Conservation (phyloP, 2,113 vertebrate species). For the Suncus etruscus region DNA sequence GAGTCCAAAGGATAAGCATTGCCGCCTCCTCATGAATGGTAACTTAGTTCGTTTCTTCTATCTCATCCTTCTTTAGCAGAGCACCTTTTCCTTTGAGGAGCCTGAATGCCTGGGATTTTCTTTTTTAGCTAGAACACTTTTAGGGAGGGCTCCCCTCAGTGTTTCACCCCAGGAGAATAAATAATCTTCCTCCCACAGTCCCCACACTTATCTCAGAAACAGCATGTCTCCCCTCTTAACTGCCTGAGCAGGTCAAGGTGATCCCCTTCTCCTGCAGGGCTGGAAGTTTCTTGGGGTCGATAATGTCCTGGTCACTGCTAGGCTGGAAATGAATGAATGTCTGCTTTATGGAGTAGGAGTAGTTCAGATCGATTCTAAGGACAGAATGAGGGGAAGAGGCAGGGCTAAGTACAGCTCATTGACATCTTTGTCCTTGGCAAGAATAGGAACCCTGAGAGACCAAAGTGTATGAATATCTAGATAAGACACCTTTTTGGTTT, state of each 20-base stretch:
- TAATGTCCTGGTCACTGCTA: not conserved
- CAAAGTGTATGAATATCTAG: slow-evolving; percentile 57
- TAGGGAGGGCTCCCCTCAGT: not conserved
- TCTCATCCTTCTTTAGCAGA: not conserved
- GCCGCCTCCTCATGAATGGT: not conserved
- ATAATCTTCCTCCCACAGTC: not conserved
- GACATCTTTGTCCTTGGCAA: not conserved
- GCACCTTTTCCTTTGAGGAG: not conserved
- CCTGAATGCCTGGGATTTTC: not conserved
- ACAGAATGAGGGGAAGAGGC: not conserved
- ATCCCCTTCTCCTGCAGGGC: not conserved
- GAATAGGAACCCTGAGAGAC: not conserved
- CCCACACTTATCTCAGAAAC: not conserved
- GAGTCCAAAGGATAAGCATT: not conserved
- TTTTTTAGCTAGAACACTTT: not conserved
- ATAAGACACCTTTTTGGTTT: rapidly evolving
- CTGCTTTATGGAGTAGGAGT: not conserved
- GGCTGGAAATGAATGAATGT: not conserved
- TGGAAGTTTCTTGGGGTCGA: not conserved
- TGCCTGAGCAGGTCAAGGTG: rapidly evolving
- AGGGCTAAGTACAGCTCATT: not conserved
- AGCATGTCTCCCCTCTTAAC: not conserved
- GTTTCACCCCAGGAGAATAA: too few relatives aligned
- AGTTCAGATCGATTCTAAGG: not conserved
- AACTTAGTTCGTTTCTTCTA: too few relatives aligned